Evolutionary conservation across 2,888 invertebrate genomes (phyloP), one percentile per base, ranked within the genome.

Genomic region (Polyploca ridens): DNA sequence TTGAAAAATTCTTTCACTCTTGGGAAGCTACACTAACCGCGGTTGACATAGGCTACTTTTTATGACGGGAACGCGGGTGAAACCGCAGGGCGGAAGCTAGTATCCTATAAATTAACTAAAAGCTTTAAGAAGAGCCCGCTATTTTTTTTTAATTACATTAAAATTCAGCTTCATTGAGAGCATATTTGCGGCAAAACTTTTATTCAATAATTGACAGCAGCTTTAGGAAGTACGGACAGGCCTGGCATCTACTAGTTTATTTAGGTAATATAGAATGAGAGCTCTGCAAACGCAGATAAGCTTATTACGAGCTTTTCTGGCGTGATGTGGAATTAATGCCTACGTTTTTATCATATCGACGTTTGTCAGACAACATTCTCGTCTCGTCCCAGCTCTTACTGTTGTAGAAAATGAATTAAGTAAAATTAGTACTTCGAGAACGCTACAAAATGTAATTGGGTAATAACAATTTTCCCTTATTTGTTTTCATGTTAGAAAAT

Each of bases 241-340:
- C 63, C 38, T 35, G 16, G 8, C 16, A 16, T 19, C 16, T 19
- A 69, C 64, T 70, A 27, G 27, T 27, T 27, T 72, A 71, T 70
- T 70, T 44, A 68, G 72, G 69, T 70, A 65, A 66, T 67, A 62
- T 60, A 69, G 75, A 72, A 54, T 54, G 54, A 54, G 19, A 54
- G 63, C 69, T 62, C 76, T 80, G 80, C 75, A 74, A 63, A 72
- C 73, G 62, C 16, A 66, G 80, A 81, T 81, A 81, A 81, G 79
- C 71, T 73, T 77, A 74, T 77, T 76, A 81, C 64, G 68, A 69
- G 69, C 69, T 70, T 66, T 73, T 72, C 69, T 27, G 59, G 60
- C 64, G 66, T 68, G 63, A 72, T 69, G 65, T 68, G 59, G 64
- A 74, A 75, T 78, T 74, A 78, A 46, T 62, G 60, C 65, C 66